These are phyloP conservation scores for Martes martes DNA, from an alignment of 2,113 vertebrate species.

Conservation along the genomic window DNA sequence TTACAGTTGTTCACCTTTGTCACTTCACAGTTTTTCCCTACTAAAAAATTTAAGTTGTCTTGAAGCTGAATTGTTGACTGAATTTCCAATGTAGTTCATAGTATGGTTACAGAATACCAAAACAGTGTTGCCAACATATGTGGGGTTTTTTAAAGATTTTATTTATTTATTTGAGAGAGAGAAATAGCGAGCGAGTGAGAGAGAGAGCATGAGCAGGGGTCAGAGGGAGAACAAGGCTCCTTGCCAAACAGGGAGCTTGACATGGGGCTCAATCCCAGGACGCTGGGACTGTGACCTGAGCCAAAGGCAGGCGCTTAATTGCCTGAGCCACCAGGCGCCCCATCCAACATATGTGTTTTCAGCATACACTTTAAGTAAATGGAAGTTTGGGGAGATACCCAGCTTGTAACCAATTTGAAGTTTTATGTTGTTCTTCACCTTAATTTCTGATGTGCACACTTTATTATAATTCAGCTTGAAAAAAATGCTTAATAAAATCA, in stretches of 20 bases:
- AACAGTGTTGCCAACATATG: slow-evolving; percentile 49
- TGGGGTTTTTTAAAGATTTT: not conserved
- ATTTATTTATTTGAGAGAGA: no score
- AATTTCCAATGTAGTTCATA: slow-evolving; percentile 65
- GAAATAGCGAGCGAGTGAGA: no score
- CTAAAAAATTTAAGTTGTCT: slow-evolving; percentile 69
- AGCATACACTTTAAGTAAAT: slow-evolving; percentile 43
- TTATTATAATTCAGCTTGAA: slow-evolving; percentile 44
- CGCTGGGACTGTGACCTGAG: no score
- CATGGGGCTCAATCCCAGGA: no score
- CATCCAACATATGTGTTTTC: slow-evolving; percentile 37
- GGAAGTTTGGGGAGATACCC: slow-evolving; percentile 31
- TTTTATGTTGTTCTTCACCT: slow-evolving; percentile 37
- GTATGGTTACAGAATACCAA: slow-evolving; percentile 61
- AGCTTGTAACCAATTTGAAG: slow-evolving; percentile 29
- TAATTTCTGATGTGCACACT: slow-evolving; percentile 26
- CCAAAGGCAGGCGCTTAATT: no score
- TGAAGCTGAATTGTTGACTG: slow-evolving; percentile 61
- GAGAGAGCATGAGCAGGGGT: no score
- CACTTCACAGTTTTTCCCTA: slow-evolving; percentile 62
- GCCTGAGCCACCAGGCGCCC: no score
- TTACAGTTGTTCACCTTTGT: slow-evolving; percentile 56
- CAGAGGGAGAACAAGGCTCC: no score
- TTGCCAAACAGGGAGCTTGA: no score
- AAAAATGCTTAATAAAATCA: not conserved